Base-by-base conservation (phyloP, 2,113 vertebrate genomes). In the Esox niger region DNA sequence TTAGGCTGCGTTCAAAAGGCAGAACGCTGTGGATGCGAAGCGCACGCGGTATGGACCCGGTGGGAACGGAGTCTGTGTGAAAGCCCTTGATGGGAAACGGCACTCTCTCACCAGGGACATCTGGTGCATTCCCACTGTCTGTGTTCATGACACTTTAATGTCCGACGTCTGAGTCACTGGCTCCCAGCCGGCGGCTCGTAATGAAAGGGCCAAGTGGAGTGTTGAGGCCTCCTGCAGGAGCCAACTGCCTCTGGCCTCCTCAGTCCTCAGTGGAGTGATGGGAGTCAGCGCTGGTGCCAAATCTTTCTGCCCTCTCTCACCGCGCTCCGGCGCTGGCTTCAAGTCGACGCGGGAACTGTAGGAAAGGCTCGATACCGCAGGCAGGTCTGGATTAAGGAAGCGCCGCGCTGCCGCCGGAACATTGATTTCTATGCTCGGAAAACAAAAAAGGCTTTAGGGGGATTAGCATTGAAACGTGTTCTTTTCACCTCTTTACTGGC, bases 271-370 rank as follows among this genome's bases (percentile, higher is more conserved):
- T 63, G 62, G 60, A 56, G 31, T 63, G 31, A 31, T 59, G 71
- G n/a, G n/a, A n/a, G n/a, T n/a, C n/a, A n/a, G n/a, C n/a, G n/a
- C 62, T 55, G 66, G 2, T 64, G 49, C 10, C 71, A 56, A 60
- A 71, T 71, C 70, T 72, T 72, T 77, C 68, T 72, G 58, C 59
- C 66, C 66, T 25, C 46, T 68, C 57, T 68, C 29, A n/a, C n/a
- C n/a, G n/a, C n/a, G n/a, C n/a, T n/a, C n/a, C n/a, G n/a, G n/a
- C n/a, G n/a, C n/a, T n/a, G n/a, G n/a, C n/a, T n/a, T n/a, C n/a
- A n/a, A n/a, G n/a, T n/a, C n/a, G n/a, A n/a, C n/a, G n/a, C n/a
- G n/a, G n/a, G n/a, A n/a, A n/a, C n/a, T n/a, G 32, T 64, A 32
- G 70, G 57, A 56, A 66, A 70, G 70, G 70, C 59, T 33, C 10